Evolutionary conservation across 2,888 invertebrate species (phyloP), one percentile per base, ranked within the genome.

Genomic region (Limenitis camilla): DNA sequence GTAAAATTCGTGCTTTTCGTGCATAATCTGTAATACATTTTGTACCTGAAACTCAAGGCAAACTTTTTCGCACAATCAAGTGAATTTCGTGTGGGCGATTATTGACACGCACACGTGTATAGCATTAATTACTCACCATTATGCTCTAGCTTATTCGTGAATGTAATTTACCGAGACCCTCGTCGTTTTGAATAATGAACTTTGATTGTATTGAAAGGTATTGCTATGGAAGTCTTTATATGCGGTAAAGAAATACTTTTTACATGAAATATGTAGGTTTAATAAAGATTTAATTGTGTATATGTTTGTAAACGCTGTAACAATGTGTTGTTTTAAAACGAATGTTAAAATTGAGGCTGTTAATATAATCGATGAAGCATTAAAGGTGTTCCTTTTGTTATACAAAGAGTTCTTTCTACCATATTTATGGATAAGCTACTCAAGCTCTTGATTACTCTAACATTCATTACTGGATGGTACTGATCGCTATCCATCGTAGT

Each of bases 41-140:
- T 41, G 27, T 51, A 30, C 38, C 32, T 38, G 43, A 11, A 27
- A 10, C 29, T 33, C 44, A 33, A 8, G 6, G 7, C 19, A n/a
- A 11, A 46, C 8, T 43, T 44, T 40, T 44, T 31, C 52, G 38
- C 48, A 39, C 52, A 44, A 52, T 44, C 35, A 33, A 53, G 45
- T 53, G 55, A 45, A 31, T 50, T 53, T 55, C 39, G 41, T 45
- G 35, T 39, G 35, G 32, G 36, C 53, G 50, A 50, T 50, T 56
- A 55, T 51, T 54, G 56, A 46, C 52, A 57, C 44, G 49, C 44
- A 46, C 52, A 57, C 44, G 49, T 46, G 55, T 53, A 49, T 55
- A 48, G 52, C 53, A 48, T 52, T 60, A 61, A 60, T 60, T 60
- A 58, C 53, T 40, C 43, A 39, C 46, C 29, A 53, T 56, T 62